phyloP scores from a whole-genome alignment of 2,113 vertebrate genomes.

The Corydoras sp. region DNA sequence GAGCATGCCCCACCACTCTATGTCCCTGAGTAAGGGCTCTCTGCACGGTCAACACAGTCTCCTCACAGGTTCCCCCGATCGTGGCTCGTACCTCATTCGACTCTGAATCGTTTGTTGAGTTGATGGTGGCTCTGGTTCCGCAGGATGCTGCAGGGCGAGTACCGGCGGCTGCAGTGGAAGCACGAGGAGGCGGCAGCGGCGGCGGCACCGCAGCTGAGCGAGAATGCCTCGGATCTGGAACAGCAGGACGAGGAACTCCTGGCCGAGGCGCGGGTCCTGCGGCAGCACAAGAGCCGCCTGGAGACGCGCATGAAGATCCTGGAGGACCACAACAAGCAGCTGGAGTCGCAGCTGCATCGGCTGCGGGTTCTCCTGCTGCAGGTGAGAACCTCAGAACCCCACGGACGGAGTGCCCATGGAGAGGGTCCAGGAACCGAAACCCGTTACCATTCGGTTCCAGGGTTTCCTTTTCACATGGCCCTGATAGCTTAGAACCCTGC shows the following conservation, averaged over 20 bases:
- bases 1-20: too few species aligned
- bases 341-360: conserved; percentile 88
- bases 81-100: too few species aligned
- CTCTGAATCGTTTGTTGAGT: neutral
- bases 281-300: conserved; percentile 95
- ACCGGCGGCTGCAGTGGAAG: conserved; percentile 91
- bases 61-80: too few species aligned
- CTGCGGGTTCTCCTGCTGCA: conserved; percentile 90
- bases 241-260: conserved; percentile 82
- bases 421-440: too few species aligned
- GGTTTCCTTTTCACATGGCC: too few species aligned
- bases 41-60: too few species aligned
- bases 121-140: neutral
- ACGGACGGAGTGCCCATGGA: too few species aligned
- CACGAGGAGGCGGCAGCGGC: conserved; percentile 87
- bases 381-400: conserved; percentile 62
- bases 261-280: conserved; percentile 87
- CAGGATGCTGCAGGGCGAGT: conserved; percentile 93
- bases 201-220: conserved; percentile 72
- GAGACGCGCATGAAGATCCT: conserved; percentile 98
- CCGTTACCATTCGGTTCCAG: too few species aligned
- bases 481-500: too few species aligned
- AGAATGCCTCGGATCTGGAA: conserved; percentile 63
- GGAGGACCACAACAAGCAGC: conserved; percentile 96
- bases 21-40: too few species aligned